A percentile compares a stretch with the other conserved stretches of the same genome.
phyloP scores from a whole-genome alignment of 2,797 vertebrate genomes.

The Chanos chanos region DNA sequence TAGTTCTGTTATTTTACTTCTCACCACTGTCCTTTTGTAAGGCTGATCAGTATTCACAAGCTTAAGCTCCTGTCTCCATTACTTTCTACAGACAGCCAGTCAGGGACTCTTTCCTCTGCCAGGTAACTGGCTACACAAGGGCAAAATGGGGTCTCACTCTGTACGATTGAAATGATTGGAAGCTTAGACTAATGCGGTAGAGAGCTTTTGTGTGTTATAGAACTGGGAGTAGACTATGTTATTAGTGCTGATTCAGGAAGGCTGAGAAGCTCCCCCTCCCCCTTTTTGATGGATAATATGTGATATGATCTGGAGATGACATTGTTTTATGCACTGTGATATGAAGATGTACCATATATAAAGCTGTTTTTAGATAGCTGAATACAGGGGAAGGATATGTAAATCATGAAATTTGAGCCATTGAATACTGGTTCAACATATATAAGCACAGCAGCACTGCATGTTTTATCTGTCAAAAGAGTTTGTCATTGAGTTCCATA shows the following conservation, averaged over 20 bases:
- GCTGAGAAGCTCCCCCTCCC: slow-evolving; percentile 25
- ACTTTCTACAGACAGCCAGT: slow-evolving; percentile 41
- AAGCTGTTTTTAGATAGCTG: too few species aligned
- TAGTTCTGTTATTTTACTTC: slow-evolving; percentile 17
- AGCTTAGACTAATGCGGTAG: slow-evolving; percentile 34
- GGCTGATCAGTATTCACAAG: slow-evolving; percentile 47
- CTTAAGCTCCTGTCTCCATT: slow-evolving; percentile 17
- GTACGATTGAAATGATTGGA: slow-evolving; percentile 51
- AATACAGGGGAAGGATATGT: too few species aligned
- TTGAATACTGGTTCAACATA: too few species aligned
- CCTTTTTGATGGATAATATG: slow-evolving; percentile 18
- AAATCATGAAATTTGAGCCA: too few species aligned
- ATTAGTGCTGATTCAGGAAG: slow-evolving; percentile 27
- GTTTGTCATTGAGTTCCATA: too few species aligned
- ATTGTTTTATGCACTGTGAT: background rate
- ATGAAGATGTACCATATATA: too few species aligned
- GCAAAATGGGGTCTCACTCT: slow-evolving; percentile 46
- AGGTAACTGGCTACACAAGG: slow-evolving; percentile 41
- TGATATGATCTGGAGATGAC: background rate
- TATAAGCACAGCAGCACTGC: too few species aligned
- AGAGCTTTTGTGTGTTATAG: slow-evolving; percentile 26
- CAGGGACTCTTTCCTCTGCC: slow-evolving; percentile 44
- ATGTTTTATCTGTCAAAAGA: too few species aligned
- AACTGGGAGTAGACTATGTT: slow-evolving; percentile 13
- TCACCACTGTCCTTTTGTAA: slow-evolving; percentile 18